Percentiles rank a stretch among this genome's conserved stretches.
phyloP scores from a whole-genome alignment of 2,888 invertebrate species.

The Sipha maydis region DNA sequence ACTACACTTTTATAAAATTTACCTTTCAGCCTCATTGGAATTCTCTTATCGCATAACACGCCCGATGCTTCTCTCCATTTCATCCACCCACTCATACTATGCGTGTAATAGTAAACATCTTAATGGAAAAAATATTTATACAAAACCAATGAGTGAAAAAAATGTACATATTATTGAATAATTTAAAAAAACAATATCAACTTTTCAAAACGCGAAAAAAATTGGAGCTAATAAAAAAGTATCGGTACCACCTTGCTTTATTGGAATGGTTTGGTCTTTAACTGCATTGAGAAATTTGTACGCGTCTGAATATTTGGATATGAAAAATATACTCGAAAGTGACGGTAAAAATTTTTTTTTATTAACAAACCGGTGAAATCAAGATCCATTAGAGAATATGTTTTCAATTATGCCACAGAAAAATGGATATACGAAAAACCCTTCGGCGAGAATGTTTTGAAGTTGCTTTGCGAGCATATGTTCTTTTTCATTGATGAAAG shows the following conservation, averaged over 20 bases:
- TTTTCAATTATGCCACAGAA: conserved; percentile 64
- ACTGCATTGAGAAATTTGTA: conserved; percentile 61
- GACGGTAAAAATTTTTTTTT: conserved; percentile 62
- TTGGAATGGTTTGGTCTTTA: conserved; percentile 64
- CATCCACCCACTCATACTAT: too few species aligned
- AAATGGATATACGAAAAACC: conserved; percentile 64
- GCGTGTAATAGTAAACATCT: conserved; percentile 64
- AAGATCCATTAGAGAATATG: conserved; percentile 65
- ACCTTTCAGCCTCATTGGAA: too few species aligned
- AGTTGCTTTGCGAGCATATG: conserved; percentile 36
- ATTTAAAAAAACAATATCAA: background rate
- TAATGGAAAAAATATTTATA: conserved; percentile 62
- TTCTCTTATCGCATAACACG: too few species aligned
- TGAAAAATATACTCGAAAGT: conserved; percentile 64
- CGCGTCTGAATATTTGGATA: background rate
- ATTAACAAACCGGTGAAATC: conserved; percentile 64
- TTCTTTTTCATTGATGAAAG: conserved; percentile 23
- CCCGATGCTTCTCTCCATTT: too few species aligned
- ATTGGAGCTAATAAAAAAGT: conserved; percentile 61
- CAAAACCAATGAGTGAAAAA: conserved; percentile 56
- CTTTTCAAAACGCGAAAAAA: conserved; percentile 10
- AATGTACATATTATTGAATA: conserved; percentile 7
- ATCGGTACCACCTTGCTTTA: conserved; percentile 64
- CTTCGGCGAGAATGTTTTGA: conserved; percentile 63
- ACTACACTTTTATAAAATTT: too few species aligned